Conservation (phyloP, 2,888 invertebrate genomes). For the Mythimna loreyi region DNA sequence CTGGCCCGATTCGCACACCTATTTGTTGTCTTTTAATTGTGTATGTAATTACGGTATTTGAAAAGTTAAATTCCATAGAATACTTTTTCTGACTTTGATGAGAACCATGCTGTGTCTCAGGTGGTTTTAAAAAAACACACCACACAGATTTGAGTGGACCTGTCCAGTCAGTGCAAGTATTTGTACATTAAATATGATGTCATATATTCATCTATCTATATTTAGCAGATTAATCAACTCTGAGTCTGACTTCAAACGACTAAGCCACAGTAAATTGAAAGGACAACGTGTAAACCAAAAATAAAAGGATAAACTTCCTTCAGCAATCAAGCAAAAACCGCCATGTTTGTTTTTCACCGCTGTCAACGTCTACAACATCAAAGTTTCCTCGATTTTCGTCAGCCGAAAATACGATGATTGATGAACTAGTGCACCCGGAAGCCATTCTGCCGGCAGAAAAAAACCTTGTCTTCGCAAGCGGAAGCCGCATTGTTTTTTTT, state of each 20-base stretch:
- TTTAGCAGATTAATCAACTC: not conserved
- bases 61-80: too few relatives aligned
- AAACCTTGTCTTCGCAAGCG: conserved; percentile 54
- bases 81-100: too few relatives aligned
- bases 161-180: too few relatives aligned
- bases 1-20: too few relatives aligned
- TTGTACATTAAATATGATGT: too few relatives aligned
- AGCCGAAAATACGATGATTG: conserved; percentile 62
- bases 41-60: too few relatives aligned
- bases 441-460: conserved; percentile 48
- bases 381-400: conserved; percentile 53
- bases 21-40: too few relatives aligned
- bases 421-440: conserved; percentile 63
- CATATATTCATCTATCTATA: not conserved
- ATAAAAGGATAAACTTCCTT: conserved; percentile 23
- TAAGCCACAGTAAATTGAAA: not conserved
- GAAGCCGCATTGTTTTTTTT: conserved; percentile 53
- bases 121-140: too few relatives aligned
- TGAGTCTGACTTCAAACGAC: not conserved
- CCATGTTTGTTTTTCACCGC: conserved; percentile 52
- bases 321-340: conserved; percentile 33
- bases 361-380: conserved; percentile 56
- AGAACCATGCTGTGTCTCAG: too few relatives aligned
- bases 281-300: conserved; percentile 12
- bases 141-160: too few relatives aligned